phyloP scores from a whole-genome alignment of 2,113 vertebrate species.

The Neogobius melanostomus region DNA sequence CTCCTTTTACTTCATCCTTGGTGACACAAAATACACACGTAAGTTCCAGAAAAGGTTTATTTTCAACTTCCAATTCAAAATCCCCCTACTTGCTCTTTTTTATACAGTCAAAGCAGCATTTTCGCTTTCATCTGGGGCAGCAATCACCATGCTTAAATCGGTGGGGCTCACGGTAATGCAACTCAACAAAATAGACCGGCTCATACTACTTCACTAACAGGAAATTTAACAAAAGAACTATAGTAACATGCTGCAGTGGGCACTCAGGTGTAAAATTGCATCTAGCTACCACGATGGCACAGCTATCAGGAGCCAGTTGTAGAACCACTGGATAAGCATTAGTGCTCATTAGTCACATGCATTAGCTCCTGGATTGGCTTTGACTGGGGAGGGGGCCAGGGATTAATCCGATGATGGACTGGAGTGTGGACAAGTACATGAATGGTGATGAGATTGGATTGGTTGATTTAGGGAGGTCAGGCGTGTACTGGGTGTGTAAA shows the following conservation, averaged over 20 bases:
- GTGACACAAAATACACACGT: conserved; percentile 32
- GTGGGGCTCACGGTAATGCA: conserved; percentile 40
- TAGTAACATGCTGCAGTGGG: conserved; percentile 47
- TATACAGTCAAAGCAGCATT: conserved; percentile 28
- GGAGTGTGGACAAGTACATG: conserved; percentile 1
- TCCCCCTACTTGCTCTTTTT: neutral
- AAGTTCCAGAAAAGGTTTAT: conserved; percentile 39
- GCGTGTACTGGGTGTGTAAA: conserved; percentile 39
- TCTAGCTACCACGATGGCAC: conserved; percentile 52
- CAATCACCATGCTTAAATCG: neutral
- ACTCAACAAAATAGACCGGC: conserved; percentile 38
- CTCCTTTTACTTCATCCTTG: conserved; percentile 16
- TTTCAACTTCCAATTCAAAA: conserved; percentile 32
- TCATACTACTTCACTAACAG: conserved; percentile 15
- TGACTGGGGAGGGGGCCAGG: conserved; percentile 39
- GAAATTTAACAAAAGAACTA: conserved; percentile 26
- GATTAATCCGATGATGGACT: conserved; percentile 29
- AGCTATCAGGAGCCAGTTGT: conserved; percentile 66
- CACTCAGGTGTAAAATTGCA: conserved; percentile 63
- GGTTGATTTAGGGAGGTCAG: conserved; percentile 21
- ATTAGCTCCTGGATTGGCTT: conserved; percentile 60
- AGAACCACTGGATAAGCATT: conserved; percentile 66
- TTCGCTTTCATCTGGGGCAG: conserved; percentile 15
- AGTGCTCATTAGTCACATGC: conserved; percentile 65
- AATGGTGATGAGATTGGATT: conserved; percentile 15